A percentile compares a stretch with the other conserved stretches of the same genome.
Evolutionary conservation across 2,888 invertebrate species (phyloP).

Genomic region (Epirrhoe alternata): DNA sequence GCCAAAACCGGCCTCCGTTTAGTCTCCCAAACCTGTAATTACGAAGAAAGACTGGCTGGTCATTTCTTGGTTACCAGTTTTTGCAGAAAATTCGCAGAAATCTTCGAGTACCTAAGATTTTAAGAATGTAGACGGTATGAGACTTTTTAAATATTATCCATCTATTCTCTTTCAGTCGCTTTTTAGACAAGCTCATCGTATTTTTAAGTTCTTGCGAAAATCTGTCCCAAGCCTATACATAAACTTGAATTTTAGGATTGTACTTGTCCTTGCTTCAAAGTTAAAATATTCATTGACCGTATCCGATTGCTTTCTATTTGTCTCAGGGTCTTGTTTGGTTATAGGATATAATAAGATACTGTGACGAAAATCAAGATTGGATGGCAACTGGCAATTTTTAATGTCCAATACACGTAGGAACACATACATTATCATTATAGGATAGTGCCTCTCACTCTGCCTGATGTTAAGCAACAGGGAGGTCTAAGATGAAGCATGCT

Average conservation of each 20-base stretch:
- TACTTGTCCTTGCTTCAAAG: not conserved
- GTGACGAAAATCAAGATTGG: too few relatives aligned
- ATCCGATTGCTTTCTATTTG: slow-evolving; percentile 22
- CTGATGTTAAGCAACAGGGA: too few relatives aligned
- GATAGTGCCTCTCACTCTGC: too few relatives aligned
- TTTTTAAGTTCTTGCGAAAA: not conserved
- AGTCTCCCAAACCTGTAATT: not conserved
- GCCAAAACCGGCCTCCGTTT: not conserved
- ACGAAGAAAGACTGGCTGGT: not conserved
- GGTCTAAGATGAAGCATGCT: too few relatives aligned
- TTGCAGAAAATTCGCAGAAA: not conserved
- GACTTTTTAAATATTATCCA: not conserved
- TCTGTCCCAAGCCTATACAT: not conserved
- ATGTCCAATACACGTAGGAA: too few relatives aligned
- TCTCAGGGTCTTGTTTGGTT: slow-evolving; percentile 11
- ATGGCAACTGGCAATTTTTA: too few relatives aligned
- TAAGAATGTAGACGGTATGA: not conserved
- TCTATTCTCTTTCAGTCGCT: not conserved
- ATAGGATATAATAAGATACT: too few relatives aligned
- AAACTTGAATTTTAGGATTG: not conserved
- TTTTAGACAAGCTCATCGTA: not conserved
- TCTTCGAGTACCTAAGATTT: not conserved
- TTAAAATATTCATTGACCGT: slow-evolving; percentile 13
- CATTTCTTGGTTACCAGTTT: not conserved
- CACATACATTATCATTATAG: too few relatives aligned